Percentiles rank a stretch among this genome's conserved stretches.
Conservation (phyloP, 2,888 invertebrate species). For the Steinernema hermaphroditum region DNA sequence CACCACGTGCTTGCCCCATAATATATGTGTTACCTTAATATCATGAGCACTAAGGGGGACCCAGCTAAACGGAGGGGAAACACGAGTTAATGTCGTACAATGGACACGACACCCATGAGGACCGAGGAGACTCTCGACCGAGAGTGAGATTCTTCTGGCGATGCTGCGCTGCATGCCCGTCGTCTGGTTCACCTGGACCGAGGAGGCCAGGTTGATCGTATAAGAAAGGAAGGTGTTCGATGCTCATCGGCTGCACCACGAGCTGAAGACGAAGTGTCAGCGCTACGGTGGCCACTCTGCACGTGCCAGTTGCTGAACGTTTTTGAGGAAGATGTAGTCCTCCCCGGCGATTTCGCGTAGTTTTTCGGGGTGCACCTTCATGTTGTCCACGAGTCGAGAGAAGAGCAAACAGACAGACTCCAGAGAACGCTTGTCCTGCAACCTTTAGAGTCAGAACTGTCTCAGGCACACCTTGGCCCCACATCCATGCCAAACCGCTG, state of each 20-base stretch:
- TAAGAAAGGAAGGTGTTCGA: constrained; percentile 92
- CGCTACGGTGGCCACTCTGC: not conserved
- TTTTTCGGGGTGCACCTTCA: constrained; percentile 85
- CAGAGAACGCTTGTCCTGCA: constrained; percentile 93
- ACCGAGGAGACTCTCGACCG: not conserved
- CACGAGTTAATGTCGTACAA: too few relatives aligned
- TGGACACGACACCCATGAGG: too few relatives aligned
- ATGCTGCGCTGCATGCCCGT: constrained; percentile 74
- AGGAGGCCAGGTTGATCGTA: constrained; percentile 89
- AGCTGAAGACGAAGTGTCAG: constrained; percentile 74
- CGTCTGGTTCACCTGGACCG: constrained; percentile 98
- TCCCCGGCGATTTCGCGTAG: constrained; percentile 83
- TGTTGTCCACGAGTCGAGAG: constrained; percentile 92
- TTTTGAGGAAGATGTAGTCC: constrained; percentile 49
- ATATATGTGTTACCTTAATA: too few relatives aligned
- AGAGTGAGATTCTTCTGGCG: constrained; percentile 67
- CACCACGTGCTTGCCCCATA: too few relatives aligned
- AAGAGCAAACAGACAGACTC: constrained; percentile 95
- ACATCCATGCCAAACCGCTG: constrained; percentile 52
- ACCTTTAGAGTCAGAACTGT: not conserved
- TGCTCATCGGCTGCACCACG: constrained; percentile 89
- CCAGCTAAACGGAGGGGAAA: too few relatives aligned
- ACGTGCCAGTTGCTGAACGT: constrained; percentile 52
- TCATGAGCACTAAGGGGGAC: too few relatives aligned
- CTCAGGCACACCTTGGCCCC: not conserved